Evolutionary conservation across 2,888 invertebrate genomes (phyloP).

Genomic region (Agrochola litura): DNA sequence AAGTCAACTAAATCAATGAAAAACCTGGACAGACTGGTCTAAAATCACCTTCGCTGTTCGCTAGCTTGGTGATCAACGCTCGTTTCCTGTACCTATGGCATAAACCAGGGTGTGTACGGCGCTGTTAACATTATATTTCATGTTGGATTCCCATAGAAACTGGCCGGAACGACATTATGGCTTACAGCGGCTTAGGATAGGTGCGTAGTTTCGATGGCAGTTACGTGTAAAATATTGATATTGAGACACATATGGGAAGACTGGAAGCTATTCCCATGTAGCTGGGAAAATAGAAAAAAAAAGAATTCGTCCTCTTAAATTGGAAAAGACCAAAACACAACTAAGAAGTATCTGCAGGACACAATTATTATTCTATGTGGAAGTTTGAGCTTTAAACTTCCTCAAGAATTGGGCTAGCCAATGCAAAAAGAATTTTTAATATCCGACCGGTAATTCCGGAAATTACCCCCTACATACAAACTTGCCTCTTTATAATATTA

Average conservation of each 20-base stretch:
- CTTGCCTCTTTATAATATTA: no score
- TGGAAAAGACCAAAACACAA: neutral
- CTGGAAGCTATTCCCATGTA: neutral
- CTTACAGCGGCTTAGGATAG: conserved; percentile 25
- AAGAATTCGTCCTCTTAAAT: neutral
- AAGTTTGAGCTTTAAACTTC: no score
- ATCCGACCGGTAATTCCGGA: no score
- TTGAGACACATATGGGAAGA: conserved; percentile 17
- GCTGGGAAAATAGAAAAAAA: neutral
- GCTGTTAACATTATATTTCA: conserved; percentile 50
- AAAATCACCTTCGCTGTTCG: neutral
- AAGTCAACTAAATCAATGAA: neutral
- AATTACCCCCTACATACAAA: no score
- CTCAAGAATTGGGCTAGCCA: no score
- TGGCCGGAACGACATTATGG: conserved; percentile 18
- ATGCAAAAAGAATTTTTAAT: no score
- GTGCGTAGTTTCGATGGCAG: conserved; percentile 41
- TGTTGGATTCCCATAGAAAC: conserved; percentile 35
- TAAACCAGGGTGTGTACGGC: conserved; percentile 22
- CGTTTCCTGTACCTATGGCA: neutral
- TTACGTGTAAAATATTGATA: conserved; percentile 47
- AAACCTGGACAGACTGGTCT: neutral
- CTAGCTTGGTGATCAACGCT: neutral
- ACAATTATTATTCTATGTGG: neutral
- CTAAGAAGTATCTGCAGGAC: no score